Evolutionary conservation across 2,113 vertebrate genomes (phyloP).

Genomic region (Oplegnathus fasciatus): DNA sequence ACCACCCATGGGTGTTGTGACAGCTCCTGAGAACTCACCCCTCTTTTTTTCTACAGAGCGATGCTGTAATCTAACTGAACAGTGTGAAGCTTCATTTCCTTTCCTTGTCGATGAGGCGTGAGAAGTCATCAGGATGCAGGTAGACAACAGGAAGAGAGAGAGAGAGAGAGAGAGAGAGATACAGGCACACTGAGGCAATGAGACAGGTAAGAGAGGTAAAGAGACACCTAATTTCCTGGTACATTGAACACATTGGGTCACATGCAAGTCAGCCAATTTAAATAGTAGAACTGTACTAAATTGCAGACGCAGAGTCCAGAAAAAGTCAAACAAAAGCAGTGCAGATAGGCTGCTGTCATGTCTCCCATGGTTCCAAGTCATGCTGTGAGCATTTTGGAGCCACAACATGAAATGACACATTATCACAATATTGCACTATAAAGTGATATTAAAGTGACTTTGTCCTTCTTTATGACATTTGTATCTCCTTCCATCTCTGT

Average conservation of each 20-base stretch:
- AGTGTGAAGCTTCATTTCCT: conserved; percentile 18
- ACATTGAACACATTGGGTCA: conserved; percentile 29
- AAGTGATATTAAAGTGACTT: conserved; percentile 4
- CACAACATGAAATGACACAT: conserved; percentile 7
- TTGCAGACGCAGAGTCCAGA: neutral
- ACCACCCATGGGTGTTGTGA: conserved; percentile 12
- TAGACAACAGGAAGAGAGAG: neutral
- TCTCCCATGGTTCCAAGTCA: neutral
- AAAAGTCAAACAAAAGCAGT: neutral
- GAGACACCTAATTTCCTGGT: conserved; percentile 21
- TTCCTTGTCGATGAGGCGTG: neutral
- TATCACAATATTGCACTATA: conserved; percentile 24
- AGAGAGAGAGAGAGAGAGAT: neutral
- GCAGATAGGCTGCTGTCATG: neutral
- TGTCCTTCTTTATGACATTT: neutral
- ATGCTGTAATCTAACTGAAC: conserved; percentile 31
- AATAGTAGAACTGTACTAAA: neutral
- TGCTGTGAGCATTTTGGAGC: conserved; percentile 27
- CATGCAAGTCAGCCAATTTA: conserved; percentile 16
- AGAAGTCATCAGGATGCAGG: conserved; percentile 22
- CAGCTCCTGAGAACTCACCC: neutral
- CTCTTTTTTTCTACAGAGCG: neutral
- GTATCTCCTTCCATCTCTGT: neutral
- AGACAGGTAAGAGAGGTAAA: neutral
- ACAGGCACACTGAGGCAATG: neutral